Conservation (phyloP, 2,888 invertebrate species). For the Watsonalla binaria region DNA sequence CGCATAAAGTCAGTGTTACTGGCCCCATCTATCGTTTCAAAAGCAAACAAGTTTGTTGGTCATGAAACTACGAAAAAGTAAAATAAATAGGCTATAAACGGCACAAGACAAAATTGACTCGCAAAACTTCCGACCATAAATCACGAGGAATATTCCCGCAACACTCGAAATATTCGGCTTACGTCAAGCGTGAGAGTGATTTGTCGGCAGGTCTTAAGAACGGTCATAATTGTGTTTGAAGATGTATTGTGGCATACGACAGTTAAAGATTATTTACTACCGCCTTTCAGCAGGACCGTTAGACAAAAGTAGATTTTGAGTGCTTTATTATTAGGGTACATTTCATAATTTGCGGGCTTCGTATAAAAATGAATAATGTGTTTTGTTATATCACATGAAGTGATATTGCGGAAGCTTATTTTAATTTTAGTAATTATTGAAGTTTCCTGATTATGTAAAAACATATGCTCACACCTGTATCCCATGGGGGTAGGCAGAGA, state of each 20-base stretch:
- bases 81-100: conserved; percentile 1
- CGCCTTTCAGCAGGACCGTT: conserved; percentile 3
- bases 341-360: no score
- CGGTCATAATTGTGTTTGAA: conserved; percentile 21
- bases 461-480: no score
- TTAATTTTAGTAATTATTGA: no score
- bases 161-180: conserved; percentile 21
- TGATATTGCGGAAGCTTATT: no score
- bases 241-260: conserved; percentile 4
- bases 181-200: conserved; percentile 20
- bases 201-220: conserved; percentile 21
- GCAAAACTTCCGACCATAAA: conserved; percentile 15
- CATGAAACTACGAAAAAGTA: not conserved
- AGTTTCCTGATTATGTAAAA: no score
- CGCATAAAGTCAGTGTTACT: not conserved
- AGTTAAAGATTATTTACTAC: conserved; percentile 5
- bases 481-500: no score
- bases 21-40: not conserved
- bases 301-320: conserved; percentile 2
- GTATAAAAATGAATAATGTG: no score
- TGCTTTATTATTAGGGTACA: not conserved
- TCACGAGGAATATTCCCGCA: conserved; percentile 18
- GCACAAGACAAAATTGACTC: conserved; percentile 4
- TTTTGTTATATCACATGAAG: no score
- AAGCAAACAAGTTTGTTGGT: not conserved